These are phyloP conservation scores for Gnathonemus longibarbis DNA, from an alignment of 2,113 vertebrate genomes.

Conservation along the genomic window DNA sequence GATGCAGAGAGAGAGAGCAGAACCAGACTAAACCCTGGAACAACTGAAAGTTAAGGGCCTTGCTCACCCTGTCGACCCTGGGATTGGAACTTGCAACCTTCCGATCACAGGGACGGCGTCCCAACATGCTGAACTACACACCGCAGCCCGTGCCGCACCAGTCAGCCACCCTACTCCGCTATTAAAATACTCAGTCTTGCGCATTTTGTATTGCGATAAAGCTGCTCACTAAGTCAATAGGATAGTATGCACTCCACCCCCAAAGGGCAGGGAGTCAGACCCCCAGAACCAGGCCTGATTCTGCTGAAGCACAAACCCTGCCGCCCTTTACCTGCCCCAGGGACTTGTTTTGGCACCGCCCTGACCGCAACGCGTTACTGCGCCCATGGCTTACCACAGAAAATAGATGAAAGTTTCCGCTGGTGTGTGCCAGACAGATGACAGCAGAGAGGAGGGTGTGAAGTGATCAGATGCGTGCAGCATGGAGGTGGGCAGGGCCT, in stretches of 20 bases:
- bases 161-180: neutral
- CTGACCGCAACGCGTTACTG: neutral
- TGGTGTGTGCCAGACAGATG: neutral
- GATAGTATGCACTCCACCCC: neutral
- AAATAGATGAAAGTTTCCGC: neutral
- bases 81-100: neutral
- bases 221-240: neutral
- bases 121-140: neutral
- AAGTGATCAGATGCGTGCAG: neutral
- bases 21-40: neutral
- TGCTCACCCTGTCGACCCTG: neutral
- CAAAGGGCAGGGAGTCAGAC: neutral
- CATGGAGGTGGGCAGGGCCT: too few relatives aligned
- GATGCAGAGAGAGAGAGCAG: neutral
- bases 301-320: neutral
- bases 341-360: neutral
- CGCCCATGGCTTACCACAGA: neutral
- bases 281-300: neutral
- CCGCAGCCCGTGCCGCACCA: neutral
- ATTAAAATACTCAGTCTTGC: neutral
- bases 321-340: neutral
- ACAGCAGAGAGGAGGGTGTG: neutral
- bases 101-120: neutral
- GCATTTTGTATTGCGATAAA: neutral
- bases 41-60: neutral